Percentiles rank a stretch among this genome's conserved stretches.
Conservation (phyloP, 2,888 invertebrate genomes). For the Nudaria mundana region DNA sequence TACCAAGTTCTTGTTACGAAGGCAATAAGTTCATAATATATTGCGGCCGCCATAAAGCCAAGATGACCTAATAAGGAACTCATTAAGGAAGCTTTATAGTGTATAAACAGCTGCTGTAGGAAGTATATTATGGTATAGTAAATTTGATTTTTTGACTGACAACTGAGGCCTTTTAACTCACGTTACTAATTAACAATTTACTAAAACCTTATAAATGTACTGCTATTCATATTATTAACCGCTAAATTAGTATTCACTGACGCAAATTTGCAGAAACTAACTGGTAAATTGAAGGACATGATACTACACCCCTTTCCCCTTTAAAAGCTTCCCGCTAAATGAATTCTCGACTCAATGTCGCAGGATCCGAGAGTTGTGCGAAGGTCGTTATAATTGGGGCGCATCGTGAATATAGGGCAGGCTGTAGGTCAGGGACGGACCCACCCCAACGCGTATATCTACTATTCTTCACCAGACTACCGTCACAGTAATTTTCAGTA, state of each 20-base stretch:
- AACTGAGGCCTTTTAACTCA: too few species aligned
- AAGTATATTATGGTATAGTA: too few species aligned
- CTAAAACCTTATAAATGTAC: too few species aligned
- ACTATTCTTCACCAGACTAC: constrained; percentile 12
- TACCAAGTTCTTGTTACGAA: constrained; percentile 26
- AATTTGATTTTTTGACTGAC: too few species aligned
- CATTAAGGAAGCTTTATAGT: constrained; percentile 30
- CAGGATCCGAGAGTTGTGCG: constrained; percentile 49
- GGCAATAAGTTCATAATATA: constrained; percentile 34
- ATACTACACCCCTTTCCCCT: constrained; percentile 12
- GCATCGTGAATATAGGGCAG: constrained; percentile 60
- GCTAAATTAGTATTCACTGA: too few species aligned
- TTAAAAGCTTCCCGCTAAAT: constrained; percentile 11
- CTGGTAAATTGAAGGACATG: constrained; percentile 1
- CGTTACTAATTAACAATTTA: too few species aligned
- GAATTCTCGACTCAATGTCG: constrained; percentile 38
- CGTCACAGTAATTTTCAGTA: constrained; percentile 12
- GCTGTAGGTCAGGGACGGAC: constrained; percentile 63
- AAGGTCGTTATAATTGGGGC: constrained; percentile 71
- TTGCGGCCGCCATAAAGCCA: constrained; percentile 36
- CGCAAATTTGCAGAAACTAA: background rate
- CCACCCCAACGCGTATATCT: constrained; percentile 21
- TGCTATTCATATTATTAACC: too few species aligned
- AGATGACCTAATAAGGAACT: constrained; percentile 21
- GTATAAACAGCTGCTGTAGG: too few species aligned